Evolutionary conservation across 2,797 vertebrate genomes (phyloP).

Genomic region (Manis crassicaudata): DNA sequence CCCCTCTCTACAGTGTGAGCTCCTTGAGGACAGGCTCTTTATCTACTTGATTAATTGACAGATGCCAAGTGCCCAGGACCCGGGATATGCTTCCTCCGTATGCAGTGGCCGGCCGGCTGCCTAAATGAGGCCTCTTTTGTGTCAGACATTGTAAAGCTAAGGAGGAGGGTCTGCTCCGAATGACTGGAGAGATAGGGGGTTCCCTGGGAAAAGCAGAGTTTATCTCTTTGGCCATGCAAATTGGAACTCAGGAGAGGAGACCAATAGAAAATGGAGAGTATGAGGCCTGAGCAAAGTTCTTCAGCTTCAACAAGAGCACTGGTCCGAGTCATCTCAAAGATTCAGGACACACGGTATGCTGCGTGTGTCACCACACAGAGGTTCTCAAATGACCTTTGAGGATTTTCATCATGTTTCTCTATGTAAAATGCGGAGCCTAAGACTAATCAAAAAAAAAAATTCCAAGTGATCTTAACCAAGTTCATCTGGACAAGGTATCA

Average conservation of each 20-base stretch:
- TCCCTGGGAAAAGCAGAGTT: neutral
- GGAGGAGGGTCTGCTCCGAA: neutral
- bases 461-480: neutral
- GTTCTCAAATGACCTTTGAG: neutral
- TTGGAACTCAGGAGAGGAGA: neutral
- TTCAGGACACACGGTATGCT: neutral
- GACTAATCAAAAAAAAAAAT: neutral
- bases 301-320: neutral
- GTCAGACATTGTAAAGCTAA: neutral
- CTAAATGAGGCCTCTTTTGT: neutral
- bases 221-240: neutral
- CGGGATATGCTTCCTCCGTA: neutral
- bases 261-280: neutral
- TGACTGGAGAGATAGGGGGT: neutral
- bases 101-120: neutral
- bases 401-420: neutral
- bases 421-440: neutral
- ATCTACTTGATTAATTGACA: neutral
- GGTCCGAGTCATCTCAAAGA: neutral
- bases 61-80: neutral
- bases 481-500: neutral
- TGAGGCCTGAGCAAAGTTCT: neutral
- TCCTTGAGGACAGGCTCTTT: neutral
- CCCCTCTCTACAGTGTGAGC: neutral
- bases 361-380: neutral